Conservation (phyloP, 2,797 vertebrate genomes). For the Decapterus maruadsi region DNA sequence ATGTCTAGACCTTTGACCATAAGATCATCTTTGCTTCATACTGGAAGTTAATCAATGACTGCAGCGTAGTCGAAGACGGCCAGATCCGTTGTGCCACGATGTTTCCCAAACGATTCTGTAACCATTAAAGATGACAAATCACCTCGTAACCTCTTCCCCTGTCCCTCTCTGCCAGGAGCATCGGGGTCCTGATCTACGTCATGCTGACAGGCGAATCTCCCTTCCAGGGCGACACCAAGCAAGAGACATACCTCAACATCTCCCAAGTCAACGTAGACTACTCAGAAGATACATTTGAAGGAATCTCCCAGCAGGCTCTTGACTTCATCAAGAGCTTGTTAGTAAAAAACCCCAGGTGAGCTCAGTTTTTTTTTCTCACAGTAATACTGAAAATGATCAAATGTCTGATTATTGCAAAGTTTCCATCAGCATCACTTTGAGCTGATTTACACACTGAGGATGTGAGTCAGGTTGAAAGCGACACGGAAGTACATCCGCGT, state of each 20-base stretch:
- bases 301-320: conserved; percentile 84
- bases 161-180: conserved; percentile 77
- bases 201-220: conserved; percentile 90
- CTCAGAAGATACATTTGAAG: conserved; percentile 85
- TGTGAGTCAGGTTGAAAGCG: conserved; percentile 51
- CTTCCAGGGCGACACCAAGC: conserved; percentile 87
- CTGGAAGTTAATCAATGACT: conserved; percentile 16
- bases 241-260: conserved; percentile 90
- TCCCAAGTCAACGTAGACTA: conserved; percentile 88
- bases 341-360: conserved; percentile 87
- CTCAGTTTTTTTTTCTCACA: neutral
- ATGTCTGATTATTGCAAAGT: neutral
- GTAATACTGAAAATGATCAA: neutral
- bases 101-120: conserved; percentile 11
- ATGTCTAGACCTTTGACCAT: conserved; percentile 52
- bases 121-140: conserved; percentile 7
- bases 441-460: conserved; percentile 36
- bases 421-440: conserved; percentile 24
- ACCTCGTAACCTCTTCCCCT: conserved; percentile 4
- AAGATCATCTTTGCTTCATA: conserved; percentile 14
- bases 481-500: conserved; percentile 44
- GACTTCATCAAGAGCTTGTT: conserved; percentile 89
- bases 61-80: neutral
- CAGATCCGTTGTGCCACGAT: neutral
- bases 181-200: conserved; percentile 86